Base-by-base conservation (phyloP, 2,797 vertebrate genomes). In the Pseudochaenichthys georgianus region DNA sequence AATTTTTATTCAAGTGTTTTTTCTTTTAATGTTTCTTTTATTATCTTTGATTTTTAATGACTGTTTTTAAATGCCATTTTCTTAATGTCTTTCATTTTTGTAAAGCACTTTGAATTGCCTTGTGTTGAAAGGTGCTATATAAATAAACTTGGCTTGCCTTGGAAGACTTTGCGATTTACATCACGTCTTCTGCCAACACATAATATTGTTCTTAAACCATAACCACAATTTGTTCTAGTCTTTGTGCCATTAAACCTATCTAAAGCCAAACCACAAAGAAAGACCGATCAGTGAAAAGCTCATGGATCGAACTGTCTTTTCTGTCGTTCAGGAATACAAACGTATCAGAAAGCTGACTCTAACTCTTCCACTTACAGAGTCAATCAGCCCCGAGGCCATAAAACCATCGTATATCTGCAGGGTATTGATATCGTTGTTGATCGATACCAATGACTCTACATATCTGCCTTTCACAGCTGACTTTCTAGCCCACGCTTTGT, bases 361-460 rank as follows among this genome's bases (percentile, higher is more conserved):
- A 53, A 68, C 16, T 41, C 42, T n/a, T 80, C 28, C 19, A 5
- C 63, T 81, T 34, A 46, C 69, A 62, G 52, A 75, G 23, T 50
- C 62, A 73, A 64, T 62, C 71, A 64, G 60, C 38, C 21, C 53
- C 55, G 68, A 53, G 63, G 77, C 65, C 46, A 13, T 31, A 57
- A 69, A 9, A 46, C 69, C 46, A 7, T 38, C 34, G 15, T 58
- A 48, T 42, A 52, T 72, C 73, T 54, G 41, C 60, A 64, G 71
- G 54, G 76, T 61, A 67, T 59, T 72, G 76, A 78, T 73, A 80
- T 21, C 2, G 21, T 34, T 50, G 41, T 8, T 75, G 73, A 74
- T 80, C 78, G 38, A 66, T 81, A 70, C 34, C 61, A 62, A 54
- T 77, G 67, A 71, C 45, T 50, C 1, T 69, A 70, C 51, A 77